A percentile compares a stretch with the other conserved stretches of the same genome.
phyloP scores from a whole-genome alignment of 2,888 invertebrate genomes.

The Trichacis sp. region DNA sequence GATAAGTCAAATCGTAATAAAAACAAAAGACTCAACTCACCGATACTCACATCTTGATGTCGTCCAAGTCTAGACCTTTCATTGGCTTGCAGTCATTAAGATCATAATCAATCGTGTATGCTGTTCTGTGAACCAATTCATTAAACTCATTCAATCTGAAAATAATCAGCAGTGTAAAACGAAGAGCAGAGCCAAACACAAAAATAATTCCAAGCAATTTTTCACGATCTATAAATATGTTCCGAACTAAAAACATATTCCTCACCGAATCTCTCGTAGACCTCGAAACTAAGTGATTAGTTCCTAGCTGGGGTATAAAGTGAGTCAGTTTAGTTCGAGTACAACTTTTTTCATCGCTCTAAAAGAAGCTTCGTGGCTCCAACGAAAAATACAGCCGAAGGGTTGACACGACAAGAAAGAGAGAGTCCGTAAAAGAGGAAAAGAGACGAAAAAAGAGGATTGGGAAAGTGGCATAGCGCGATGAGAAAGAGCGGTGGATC shows the following conservation, averaged over 20 bases:
- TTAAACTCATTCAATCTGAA: slow-evolving; percentile 68
- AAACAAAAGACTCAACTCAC: too few species aligned
- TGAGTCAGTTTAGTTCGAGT: too few species aligned
- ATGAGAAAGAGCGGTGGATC: slow-evolving; percentile 47
- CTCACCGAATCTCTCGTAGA: too few species aligned
- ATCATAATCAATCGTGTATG: slow-evolving; percentile 64
- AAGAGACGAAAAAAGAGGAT: background rate
- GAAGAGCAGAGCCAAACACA: slow-evolving; percentile 32
- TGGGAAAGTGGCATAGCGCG: background rate
- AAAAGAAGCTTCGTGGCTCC: too few species aligned
- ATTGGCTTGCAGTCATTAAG: slow-evolving; percentile 47
- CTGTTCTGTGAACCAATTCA: slow-evolving; percentile 64
- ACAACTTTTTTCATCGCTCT: too few species aligned
- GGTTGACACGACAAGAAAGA: slow-evolving; percentile 26
- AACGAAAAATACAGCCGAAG: slow-evolving; percentile 12
- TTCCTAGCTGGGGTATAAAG: background rate
- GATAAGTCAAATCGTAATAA: too few species aligned
- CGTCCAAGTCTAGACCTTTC: too few species aligned
- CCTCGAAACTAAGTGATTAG: background rate
- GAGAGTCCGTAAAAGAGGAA: background rate
- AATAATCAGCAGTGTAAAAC: slow-evolving; percentile 69
- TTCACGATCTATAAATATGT: too few species aligned
- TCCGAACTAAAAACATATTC: too few species aligned
- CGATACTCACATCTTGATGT: too few species aligned
- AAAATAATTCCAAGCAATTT: too few species aligned